Percentiles rank a stretch among this genome's conserved stretches.
These are phyloP conservation scores for Coregonus suidteri DNA, from an alignment of 2,797 vertebrate species.

Conservation along the genomic window DNA sequence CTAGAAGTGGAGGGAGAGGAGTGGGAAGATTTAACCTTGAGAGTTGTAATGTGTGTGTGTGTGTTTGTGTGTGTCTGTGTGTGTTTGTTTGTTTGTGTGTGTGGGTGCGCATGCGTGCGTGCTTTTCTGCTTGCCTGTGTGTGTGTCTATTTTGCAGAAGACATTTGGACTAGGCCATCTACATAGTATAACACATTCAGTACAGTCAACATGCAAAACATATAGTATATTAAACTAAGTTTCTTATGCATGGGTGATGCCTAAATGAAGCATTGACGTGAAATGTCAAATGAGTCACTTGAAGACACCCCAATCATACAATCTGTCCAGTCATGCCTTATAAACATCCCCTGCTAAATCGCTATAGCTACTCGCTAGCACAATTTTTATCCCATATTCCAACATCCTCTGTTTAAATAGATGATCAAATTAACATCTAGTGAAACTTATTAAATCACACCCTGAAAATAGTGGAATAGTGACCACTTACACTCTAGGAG, in stretches of 20 bases:
- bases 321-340: background rate
- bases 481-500: background rate
- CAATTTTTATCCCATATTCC: background rate
- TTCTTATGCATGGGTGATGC: background rate
- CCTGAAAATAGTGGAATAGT: background rate
- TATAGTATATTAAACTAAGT: background rate
- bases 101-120: background rate
- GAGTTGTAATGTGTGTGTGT: background rate
- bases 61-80: slow-evolving; percentile 6
- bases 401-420: background rate
- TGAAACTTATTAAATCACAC: background rate
- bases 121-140: background rate
- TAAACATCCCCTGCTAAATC: background rate
- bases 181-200: background rate
- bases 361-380: background rate
- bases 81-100: slow-evolving; percentile 1
- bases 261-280: background rate
- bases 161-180: background rate
- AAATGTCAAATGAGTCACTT: slow-evolving; percentile 7
- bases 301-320: background rate
- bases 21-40: background rate
- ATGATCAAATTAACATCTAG: background rate
- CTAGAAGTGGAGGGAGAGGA: background rate
- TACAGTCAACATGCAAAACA: background rate
- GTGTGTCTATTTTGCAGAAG: background rate